Base-by-base conservation (phyloP, 2,888 invertebrate genomes). In the Zele albiditarsus region DNA sequence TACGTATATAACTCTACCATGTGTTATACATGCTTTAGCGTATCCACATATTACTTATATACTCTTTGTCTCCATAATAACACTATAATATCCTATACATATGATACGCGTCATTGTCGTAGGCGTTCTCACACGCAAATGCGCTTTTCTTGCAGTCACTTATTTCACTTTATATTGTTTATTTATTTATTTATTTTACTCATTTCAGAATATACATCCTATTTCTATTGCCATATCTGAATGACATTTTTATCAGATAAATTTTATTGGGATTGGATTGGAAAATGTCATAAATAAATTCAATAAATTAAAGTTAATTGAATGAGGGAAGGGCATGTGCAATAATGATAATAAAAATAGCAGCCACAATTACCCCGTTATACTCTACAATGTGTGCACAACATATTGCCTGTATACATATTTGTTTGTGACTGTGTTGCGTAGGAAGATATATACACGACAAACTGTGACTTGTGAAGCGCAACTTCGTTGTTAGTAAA, bases 81-180 rank as follows among this genome's bases (percentile, higher is more conserved):
- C 73, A 12, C 8, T 46, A 68, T 68, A 53, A 60, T 76, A 74
- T 71, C 78, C 74, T n/a, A n/a, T 78, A 73, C 63, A 67, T 42
- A 53, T 27, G 25, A 53, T 63, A 25, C 74, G 80, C 80, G 79
- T 77, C 79, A 62, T 78, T 76, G 57, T 80, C 76, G 80, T 70
- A 78, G 81, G 81, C 80, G 79, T 84, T 84, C 85, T 85, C 84
- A 85, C 85, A 83, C 83, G 82, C 82, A 79, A 80, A 73, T 85
- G 82, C 80, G 71, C 77, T 79, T 58, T 68, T 57, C 28, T 46
- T 68, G 31, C 60, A 1, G 27, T 25, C 25, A 27, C 28, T 31
- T 62, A 28, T n/a, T 62, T 62, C 31, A 27, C 20, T 31, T n/a
- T 8, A 31, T 4, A 31, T 28, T 28, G 14, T 28, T 62, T 62